Evolutionary conservation across 2,113 vertebrate genomes (phyloP).

Genomic region (Malaclemys terrapin): DNA sequence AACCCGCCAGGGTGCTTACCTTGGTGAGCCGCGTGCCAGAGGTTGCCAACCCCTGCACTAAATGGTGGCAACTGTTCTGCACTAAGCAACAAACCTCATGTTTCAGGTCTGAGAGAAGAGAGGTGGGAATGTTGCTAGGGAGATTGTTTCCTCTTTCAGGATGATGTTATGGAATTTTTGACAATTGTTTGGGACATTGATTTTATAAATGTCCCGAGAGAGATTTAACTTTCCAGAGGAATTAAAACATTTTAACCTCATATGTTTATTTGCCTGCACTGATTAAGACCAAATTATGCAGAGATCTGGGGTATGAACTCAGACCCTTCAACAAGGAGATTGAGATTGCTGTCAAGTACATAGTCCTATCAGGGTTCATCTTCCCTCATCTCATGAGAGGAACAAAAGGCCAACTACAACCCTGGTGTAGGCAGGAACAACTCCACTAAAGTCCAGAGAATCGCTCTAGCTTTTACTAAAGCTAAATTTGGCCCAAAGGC

Average conservation of each 20-base stretch:
- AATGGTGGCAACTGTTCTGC: neutral
- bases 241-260: conserved; percentile 19
- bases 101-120: neutral
- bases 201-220: conserved; percentile 13
- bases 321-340: neutral
- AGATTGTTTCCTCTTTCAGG: conserved; percentile 22
- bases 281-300: conserved; percentile 13
- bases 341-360: neutral
- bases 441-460: neutral
- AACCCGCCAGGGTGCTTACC: no score
- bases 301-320: neutral
- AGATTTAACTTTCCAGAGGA: conserved; percentile 35
- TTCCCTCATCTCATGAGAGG: accelerated
- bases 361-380: neutral
- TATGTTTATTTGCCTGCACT: conserved; percentile 17
- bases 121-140: neutral
- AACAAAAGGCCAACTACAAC: neutral
- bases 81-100: neutral
- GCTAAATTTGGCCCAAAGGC: neutral
- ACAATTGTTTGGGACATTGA: conserved; percentile 28
- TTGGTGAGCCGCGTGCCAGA: no score
- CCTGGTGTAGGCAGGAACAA: neutral
- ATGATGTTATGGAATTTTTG: conserved; percentile 22
- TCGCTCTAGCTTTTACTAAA: neutral
- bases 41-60: neutral